Percentiles rank a stretch among this genome's conserved stretches.
These are phyloP conservation scores for Galemys pyrenaicus DNA, from an alignment of 2,113 vertebrate species.

Conservation along the genomic window DNA sequence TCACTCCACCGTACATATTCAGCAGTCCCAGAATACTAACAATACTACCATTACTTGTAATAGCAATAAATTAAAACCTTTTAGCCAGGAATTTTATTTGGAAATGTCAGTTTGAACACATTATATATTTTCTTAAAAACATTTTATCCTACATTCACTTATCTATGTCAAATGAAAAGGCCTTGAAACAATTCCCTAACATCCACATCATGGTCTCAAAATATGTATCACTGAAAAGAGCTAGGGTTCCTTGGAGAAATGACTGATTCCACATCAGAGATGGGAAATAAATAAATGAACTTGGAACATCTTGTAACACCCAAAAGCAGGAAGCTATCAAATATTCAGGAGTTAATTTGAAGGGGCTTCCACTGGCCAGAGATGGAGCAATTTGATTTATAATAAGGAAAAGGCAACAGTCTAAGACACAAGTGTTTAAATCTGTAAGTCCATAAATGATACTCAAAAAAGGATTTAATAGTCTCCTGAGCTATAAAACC, in stretches of 20 bases:
- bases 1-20: background rate
- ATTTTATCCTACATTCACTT: background rate
- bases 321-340: conserved; percentile 33
- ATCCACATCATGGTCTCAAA: background rate
- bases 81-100: conserved; percentile 20
- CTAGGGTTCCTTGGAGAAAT: background rate
- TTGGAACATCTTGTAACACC: background rate
- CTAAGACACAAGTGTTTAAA: conserved; percentile 33
- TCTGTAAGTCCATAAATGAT: background rate
- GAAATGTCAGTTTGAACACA: conserved; percentile 49
- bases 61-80: conserved; percentile 11
- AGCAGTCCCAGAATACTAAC: conserved; percentile 12
- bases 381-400: background rate
- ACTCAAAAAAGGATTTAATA: conserved; percentile 30
- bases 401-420: background rate
- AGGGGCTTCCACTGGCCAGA: conserved; percentile 23
- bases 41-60: conserved; percentile 19
- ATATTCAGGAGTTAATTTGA: background rate
- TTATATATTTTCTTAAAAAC: background rate
- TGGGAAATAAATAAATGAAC: conserved; percentile 9
- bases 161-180: conserved; percentile 16
- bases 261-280: background rate
- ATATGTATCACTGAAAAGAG: conserved; percentile 29
- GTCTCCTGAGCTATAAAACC: conserved; percentile 36
- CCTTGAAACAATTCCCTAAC: conserved; percentile 30